Base-by-base conservation (phyloP, 2,888 invertebrate genomes). In the Zhuqinia jingwanae region DNA sequence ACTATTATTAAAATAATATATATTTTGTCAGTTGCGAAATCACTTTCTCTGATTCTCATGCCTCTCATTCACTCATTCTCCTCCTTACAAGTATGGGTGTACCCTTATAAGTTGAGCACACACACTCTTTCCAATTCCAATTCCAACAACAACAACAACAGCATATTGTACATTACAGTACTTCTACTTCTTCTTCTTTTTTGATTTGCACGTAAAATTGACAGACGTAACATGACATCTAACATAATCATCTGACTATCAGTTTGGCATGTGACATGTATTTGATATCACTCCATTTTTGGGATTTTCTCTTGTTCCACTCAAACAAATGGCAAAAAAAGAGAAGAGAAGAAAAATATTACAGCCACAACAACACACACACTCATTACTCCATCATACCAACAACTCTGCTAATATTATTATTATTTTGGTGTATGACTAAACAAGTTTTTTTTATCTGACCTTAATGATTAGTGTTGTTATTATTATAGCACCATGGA, bases 221-320 rank as follows among this genome's bases (percentile, higher is more conserved):
- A 73, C 70, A 50, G 70, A 50, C 70, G 50, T 47, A 73, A 73
- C 70, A 73, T 73, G 70, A 73, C 70, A 73, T 50, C 25, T 47
- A 73, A 73, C 70, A 73, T 73, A 73, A 73, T 73, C 70, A 50
- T 47, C 65, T 65, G 65, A 65, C 70, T 73, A 73, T 73, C 70
- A 73, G 70, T 73, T 65, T 65, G 65, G 65, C 65, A 42, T 36
- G 30, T 65, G 65, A 65, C 65, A 65, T 65, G 42, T 42, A 15
- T 42, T 17, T 63, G 63, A 63, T 63, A 65, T 36, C 65, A 42
- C 11, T 42, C 65, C 65, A 65, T 65, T 65, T 65, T 65, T 65
- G 65, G 65, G 36, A 65, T 65, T 65, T 65, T 65, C 42, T 36
- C 63, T n/a, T 20, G 6, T 60, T 10, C 50, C 15, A 50, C 15